These are phyloP conservation scores for Drosophila borealis DNA, from an alignment of 2,888 invertebrate species.

Conservation along the genomic window DNA sequence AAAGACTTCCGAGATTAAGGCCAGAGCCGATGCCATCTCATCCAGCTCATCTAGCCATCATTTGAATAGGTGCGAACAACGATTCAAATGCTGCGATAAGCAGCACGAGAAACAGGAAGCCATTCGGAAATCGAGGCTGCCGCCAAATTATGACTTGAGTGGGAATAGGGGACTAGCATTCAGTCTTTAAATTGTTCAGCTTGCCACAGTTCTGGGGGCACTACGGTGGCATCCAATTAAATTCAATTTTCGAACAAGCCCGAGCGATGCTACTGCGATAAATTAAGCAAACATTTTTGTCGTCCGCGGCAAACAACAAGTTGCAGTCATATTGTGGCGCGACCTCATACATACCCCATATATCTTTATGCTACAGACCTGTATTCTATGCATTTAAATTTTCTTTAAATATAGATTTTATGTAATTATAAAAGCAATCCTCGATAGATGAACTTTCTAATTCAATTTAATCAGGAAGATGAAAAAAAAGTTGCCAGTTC, in stretches of 20 bases:
- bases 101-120: conserved; percentile 54
- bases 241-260: conserved; percentile 75
- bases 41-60: conserved; percentile 67
- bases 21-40: conserved; percentile 41
- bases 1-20: conserved; percentile 58
- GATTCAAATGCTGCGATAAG: conserved; percentile 65
- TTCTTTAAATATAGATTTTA: too few relatives aligned
- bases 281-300: conserved; percentile 76
- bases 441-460: too few relatives aligned
- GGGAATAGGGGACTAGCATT: conserved; percentile 56
- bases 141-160: conserved; percentile 73
- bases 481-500: too few relatives aligned
- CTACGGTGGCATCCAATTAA: conserved; percentile 79
- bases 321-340: background rate
- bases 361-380: background rate
- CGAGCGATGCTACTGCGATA: conserved; percentile 79
- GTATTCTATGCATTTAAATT: too few relatives aligned
- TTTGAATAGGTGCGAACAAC: conserved; percentile 77
- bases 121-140: conserved; percentile 50
- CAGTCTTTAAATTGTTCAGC: conserved; percentile 1
- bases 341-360: conserved; percentile 30
- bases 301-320: conserved; percentile 26
- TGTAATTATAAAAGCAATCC: too few relatives aligned
- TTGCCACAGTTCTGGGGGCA: conserved; percentile 46
- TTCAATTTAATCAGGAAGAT: too few relatives aligned